A percentile compares a stretch with the other conserved stretches of the same genome.
Conservation (phyloP, 2,797 vertebrate species). For the Silurus aristotelis region DNA sequence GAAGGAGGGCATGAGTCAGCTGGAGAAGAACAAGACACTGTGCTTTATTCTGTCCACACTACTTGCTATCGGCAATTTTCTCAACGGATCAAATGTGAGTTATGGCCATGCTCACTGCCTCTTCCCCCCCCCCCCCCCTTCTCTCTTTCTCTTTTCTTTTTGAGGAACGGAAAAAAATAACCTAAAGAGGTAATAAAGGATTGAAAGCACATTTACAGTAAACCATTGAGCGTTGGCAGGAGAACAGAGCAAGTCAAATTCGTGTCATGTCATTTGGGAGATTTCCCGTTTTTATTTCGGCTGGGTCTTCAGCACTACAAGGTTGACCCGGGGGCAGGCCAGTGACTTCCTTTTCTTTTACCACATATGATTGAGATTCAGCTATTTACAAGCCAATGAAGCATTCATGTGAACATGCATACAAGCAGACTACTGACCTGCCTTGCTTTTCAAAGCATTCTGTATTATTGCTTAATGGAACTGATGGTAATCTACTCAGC, state of each 20-base stretch:
- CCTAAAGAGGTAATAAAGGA: slow-evolving; percentile 39
- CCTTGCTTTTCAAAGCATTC: slow-evolving; percentile 42
- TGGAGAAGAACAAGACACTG: slow-evolving; percentile 95
- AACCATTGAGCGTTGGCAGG: slow-evolving; percentile 69
- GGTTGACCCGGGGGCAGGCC: slow-evolving; percentile 22
- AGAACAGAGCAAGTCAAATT: slow-evolving; percentile 68
- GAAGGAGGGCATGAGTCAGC: slow-evolving; percentile 97
- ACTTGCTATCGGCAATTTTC: slow-evolving; percentile 94
- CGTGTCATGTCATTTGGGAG: slow-evolving; percentile 68
- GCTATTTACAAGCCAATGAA: slow-evolving; percentile 71
- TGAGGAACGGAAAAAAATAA: slow-evolving; percentile 11
- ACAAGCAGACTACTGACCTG: slow-evolving; percentile 47
- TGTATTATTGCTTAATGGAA: slow-evolving; percentile 51
- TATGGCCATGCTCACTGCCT: slow-evolving; percentile 19
- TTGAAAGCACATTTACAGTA: slow-evolving; percentile 61
- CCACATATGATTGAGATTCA: slow-evolving; percentile 65
- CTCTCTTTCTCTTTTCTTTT: not conserved
- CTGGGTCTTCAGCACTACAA: slow-evolving; percentile 58
- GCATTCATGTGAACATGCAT: slow-evolving; percentile 58
- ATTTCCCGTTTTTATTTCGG: slow-evolving; percentile 48
- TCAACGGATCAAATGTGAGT: slow-evolving; percentile 95
- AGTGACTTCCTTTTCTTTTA: slow-evolving; percentile 42
- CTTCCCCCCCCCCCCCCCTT: too few relatives aligned
- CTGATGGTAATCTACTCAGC: slow-evolving; percentile 54
- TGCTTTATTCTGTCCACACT: slow-evolving; percentile 91